phyloP scores from a whole-genome alignment of 2,797 vertebrate species.

The Anolis apletophallus region DNA sequence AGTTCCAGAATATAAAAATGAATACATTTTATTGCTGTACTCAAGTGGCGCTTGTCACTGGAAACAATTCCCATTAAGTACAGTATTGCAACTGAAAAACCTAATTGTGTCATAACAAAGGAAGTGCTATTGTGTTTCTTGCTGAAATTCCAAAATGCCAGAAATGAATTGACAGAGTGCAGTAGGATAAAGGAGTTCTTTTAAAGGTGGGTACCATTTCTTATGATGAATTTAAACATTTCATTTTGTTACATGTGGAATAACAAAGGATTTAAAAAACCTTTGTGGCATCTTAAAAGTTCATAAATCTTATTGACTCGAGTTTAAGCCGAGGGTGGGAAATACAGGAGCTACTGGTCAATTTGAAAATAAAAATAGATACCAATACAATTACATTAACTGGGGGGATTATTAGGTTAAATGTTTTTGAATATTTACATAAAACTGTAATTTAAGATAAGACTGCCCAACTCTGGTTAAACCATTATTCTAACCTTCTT shows the following conservation, averaged over 20 bases:
- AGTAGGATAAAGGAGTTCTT: constrained; percentile 6
- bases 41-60: constrained; percentile 21
- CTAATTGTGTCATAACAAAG: constrained; percentile 43
- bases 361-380: no score
- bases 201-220: constrained; percentile 37
- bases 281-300: background rate
- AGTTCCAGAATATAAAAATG: constrained; percentile 25
- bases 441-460: no score
- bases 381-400: no score
- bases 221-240: constrained; percentile 25
- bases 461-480: no score
- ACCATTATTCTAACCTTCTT: no score
- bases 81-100: constrained; percentile 31
- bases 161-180: constrained; percentile 32
- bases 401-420: no score
- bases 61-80: constrained; percentile 42
- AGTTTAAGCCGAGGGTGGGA: no score
- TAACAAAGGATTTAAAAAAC: constrained; percentile 14
- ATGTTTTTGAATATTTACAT: no score
- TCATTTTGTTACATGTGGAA: constrained; percentile 25
- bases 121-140: constrained; percentile 19
- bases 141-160: constrained; percentile 55
- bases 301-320: no score
- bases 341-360: no score
- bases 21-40: constrained; percentile 34